Base-by-base conservation (phyloP, 30 jellyfish, hydroid and myxozoan genomes). In the Hydractinia symbiolongicarpus region DNA sequence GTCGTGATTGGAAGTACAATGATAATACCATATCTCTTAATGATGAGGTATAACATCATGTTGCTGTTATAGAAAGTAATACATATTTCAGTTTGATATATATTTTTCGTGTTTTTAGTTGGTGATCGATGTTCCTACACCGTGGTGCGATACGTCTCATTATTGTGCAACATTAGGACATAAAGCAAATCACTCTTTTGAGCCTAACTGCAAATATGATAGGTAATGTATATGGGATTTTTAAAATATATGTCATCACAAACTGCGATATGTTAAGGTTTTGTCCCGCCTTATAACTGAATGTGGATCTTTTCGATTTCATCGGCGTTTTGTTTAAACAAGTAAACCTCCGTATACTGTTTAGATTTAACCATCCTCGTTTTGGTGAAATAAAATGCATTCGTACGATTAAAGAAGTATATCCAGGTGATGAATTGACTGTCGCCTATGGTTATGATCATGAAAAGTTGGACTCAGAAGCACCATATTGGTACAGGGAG, bases 361-460 rank as follows among this genome's bases (percentile, higher is more conserved):
- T 9, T 50, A 74, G 83, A 55, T 74, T 16, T 78, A 70, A 67
- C 16, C 98, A 91, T 60, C 98, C 98, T 7, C 88, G 98, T 13
- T 91, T 91, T 86, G 98, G 98, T 50, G n/a, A 54, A 52, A 91
- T 91, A 66, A 91, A 91, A 55, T 86, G 98, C 76, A 91, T 91
- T 13, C 87, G 98, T 68, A 91, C 98, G 13, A 91, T 86, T 16
- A 73, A 58, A 53, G 75, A 77, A 20, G 98, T 91, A n/a, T 52
- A 77, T 40, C 89, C 93, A 21, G 98, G 89, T 3, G 98, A 86
- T 72, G 98, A 91, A 74, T 77, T 91, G 67, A 86, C 96, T 4
- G 98, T 91, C 53, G 98, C 82, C 17, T 91, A 91, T 79, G 98
- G 96, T 16, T 91, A 91, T 73, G 96, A 86, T 73, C 96, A 86